A percentile compares a stretch with the other conserved stretches of the same genome.
Evolutionary conservation across 2,113 vertebrate genomes (phyloP).

Genomic region (Burhinus bistriatus): DNA sequence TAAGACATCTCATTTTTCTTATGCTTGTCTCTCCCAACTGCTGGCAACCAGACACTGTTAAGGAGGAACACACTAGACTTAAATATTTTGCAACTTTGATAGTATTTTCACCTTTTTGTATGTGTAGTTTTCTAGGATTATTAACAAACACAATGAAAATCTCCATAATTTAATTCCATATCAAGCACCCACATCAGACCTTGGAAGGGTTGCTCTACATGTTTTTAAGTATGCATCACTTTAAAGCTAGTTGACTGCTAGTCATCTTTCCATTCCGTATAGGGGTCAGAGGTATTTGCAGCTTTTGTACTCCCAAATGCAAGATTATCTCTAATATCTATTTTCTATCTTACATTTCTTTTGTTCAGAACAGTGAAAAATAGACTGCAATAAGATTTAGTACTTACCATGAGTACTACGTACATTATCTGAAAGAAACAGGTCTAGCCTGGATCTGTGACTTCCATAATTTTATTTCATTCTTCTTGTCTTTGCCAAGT

Average conservation of each 20-base stretch:
- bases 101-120: background rate
- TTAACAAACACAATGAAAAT: background rate
- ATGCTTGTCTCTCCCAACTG: background rate
- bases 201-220: background rate
- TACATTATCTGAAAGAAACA: background rate
- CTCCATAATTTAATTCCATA: background rate
- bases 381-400: background rate
- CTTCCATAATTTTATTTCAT: background rate
- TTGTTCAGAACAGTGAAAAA: background rate
- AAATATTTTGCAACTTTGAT: background rate
- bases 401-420: accelerated
- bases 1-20: background rate
- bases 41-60: background rate
- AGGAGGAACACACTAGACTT: background rate
- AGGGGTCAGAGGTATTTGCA: background rate
- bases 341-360: background rate
- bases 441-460: background rate
- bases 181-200: background rate
- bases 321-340: background rate
- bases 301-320: background rate
- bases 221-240: background rate
- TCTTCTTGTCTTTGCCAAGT: background rate
- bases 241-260: background rate
- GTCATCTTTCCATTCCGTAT: background rate
- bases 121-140: background rate